Conservation (phyloP, 2,113 vertebrate species). For the Crotalus tigris region DNA sequence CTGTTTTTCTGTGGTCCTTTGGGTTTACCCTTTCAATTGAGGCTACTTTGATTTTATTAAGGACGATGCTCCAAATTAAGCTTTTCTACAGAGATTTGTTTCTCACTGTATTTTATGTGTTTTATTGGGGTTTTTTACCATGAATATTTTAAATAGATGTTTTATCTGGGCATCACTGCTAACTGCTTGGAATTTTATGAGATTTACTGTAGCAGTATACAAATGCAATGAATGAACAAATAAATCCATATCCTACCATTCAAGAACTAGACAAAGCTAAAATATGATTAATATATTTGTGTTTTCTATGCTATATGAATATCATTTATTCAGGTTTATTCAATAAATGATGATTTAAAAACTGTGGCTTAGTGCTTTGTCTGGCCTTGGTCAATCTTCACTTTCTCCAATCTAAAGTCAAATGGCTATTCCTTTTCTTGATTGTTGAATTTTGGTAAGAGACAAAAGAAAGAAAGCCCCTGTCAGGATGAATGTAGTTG, state of each 20-base stretch:
- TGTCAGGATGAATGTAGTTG: not conserved
- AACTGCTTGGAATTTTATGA: not conserved
- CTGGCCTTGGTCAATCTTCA: not conserved
- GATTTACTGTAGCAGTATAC: too few species aligned
- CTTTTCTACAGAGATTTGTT: not conserved
- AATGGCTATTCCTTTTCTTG: not conserved
- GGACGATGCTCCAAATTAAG: not conserved
- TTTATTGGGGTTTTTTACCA: not conserved
- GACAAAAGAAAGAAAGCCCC: not conserved
- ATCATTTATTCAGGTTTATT: not conserved
- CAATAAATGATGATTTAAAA: not conserved
- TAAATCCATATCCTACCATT: too few species aligned
- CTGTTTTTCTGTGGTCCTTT: too few species aligned
- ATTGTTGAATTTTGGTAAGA: not conserved
- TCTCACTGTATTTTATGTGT: not conserved
- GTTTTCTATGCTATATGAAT: too few species aligned
- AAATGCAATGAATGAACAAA: too few species aligned
- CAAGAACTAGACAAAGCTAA: too few species aligned
- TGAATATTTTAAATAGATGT: not conserved
- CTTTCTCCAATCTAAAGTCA: not conserved
- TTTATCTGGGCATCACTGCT: not conserved
- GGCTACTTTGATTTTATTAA: too few species aligned
- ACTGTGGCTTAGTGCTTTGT: not conserved
- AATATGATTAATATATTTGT: too few species aligned
- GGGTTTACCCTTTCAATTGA: too few species aligned